phyloP scores from a whole-genome alignment of 2,113 vertebrate genomes.

The Lagopus muta region DNA sequence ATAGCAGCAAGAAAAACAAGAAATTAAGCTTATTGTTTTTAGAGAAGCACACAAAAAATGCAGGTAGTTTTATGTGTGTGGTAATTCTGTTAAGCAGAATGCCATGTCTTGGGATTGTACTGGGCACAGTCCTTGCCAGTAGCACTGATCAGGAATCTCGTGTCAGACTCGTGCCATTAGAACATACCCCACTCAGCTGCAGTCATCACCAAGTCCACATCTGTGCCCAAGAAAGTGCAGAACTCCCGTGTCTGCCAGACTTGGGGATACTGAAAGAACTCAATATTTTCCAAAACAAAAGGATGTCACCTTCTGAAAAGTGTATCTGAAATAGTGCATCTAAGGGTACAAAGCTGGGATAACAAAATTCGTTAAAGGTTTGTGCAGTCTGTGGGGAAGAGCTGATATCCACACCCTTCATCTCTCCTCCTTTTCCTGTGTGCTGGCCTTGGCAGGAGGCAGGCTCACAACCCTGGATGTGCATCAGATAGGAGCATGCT shows the following conservation, averaged over 20 bases:
- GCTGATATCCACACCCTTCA: background rate
- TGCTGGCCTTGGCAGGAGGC: background rate
- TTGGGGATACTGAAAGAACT: background rate
- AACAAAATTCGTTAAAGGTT: rapidly evolving
- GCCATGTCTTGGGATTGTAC: background rate
- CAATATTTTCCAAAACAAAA: background rate
- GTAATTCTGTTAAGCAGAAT: background rate
- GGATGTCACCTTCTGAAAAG: background rate
- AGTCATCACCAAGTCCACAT: background rate
- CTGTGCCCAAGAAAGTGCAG: background rate
- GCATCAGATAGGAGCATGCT: background rate
- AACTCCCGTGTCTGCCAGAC: background rate
- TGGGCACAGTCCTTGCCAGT: background rate
- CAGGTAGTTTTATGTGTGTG: background rate
- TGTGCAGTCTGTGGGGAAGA: background rate
- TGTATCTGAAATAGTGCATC: background rate
- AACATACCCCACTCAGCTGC: background rate
- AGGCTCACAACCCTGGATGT: background rate
- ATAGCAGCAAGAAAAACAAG: background rate
- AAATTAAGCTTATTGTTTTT: background rate
- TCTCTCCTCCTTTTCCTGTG: background rate
- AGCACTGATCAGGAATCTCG: background rate
- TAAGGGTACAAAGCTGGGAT: background rate
- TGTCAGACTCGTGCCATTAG: background rate
- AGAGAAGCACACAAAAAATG: too few species aligned